A percentile compares a stretch with the other conserved stretches of the same genome.
Evolutionary conservation across 1,140 invertebrate species (phyloP).

Genomic region (Schlechtendalia chinensis): DNA sequence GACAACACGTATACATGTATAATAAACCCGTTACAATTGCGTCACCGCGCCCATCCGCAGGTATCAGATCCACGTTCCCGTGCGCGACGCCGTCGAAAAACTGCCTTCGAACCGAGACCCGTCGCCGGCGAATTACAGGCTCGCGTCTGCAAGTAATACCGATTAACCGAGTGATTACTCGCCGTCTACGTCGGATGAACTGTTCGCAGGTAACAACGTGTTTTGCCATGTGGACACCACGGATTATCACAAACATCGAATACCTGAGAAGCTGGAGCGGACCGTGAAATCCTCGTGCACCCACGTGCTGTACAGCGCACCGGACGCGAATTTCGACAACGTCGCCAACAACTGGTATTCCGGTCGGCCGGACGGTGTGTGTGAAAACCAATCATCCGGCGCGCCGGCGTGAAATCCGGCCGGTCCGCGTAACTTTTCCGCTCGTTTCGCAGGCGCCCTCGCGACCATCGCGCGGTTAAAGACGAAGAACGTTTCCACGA

Average conservation of each 20-base stretch:
- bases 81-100: conserved; percentile 70
- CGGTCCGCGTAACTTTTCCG: no score
- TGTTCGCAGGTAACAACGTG: not conserved
- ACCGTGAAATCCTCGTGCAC: conserved; percentile 17
- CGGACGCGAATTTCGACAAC: conserved; percentile 18
- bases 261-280: conserved; percentile 23
- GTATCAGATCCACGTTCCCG: conserved; percentile 55
- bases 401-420: no score
- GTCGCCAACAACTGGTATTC: conserved; percentile 24
- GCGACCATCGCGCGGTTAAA: not conserved
- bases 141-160: conserved; percentile 28
- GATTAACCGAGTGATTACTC: not conserved
- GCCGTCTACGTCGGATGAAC: no score
- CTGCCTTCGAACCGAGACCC: conserved; percentile 56
- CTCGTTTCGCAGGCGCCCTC: not conserved
- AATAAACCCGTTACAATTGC: no score
- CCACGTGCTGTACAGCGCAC: conserved; percentile 7
- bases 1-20: no score
- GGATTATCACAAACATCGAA: conserved; percentile 29
- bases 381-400: not conserved
- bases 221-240: conserved; percentile 33
- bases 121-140: conserved; percentile 3
- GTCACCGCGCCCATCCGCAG: no score
- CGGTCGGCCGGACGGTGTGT: conserved; percentile 31
- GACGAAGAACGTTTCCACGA: conserved; percentile 8